Conservation (phyloP, 2,113 vertebrate genomes). For the Podarcis raffonei region DNA sequence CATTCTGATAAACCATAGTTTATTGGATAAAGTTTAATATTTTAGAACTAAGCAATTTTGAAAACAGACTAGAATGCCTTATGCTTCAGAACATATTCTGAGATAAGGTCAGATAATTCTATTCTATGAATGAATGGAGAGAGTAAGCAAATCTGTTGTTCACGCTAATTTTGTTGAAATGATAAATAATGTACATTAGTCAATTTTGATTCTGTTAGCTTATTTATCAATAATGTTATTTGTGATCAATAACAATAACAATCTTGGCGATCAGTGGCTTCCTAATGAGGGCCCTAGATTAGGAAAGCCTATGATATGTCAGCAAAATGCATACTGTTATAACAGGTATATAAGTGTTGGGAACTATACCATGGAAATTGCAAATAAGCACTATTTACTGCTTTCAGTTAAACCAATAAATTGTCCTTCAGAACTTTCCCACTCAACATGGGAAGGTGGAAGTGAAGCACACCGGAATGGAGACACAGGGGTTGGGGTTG, state of each 20-base stretch:
- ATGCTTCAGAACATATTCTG: conserved; percentile 6
- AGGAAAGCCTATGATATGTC: neutral
- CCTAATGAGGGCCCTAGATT: conserved; percentile 57
- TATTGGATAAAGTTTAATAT: no score
- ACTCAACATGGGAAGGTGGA: no score
- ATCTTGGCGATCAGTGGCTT: conserved; percentile 47
- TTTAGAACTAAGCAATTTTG: no score
- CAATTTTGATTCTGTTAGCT: conserved; percentile 57
- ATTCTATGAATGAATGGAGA: conserved; percentile 25
- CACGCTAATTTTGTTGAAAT: conserved; percentile 60
- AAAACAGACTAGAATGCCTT: neutral
- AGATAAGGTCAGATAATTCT: conserved; percentile 34
- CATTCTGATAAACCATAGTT: neutral
- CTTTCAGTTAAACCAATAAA: no score
- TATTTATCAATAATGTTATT: conserved; percentile 56
- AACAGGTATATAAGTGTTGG: neutral
- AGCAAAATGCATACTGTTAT: neutral
- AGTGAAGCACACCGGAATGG: no score
- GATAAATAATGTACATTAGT: conserved; percentile 57
- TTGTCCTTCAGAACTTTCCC: no score
- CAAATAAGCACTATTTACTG: no score
- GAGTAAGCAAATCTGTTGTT: conserved; percentile 48
- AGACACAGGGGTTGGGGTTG: no score
- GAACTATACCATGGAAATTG: neutral
- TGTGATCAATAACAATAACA: no score